Conservation (phyloP, 2,113 vertebrate species). For the Himantopus leucocephalus region DNA sequence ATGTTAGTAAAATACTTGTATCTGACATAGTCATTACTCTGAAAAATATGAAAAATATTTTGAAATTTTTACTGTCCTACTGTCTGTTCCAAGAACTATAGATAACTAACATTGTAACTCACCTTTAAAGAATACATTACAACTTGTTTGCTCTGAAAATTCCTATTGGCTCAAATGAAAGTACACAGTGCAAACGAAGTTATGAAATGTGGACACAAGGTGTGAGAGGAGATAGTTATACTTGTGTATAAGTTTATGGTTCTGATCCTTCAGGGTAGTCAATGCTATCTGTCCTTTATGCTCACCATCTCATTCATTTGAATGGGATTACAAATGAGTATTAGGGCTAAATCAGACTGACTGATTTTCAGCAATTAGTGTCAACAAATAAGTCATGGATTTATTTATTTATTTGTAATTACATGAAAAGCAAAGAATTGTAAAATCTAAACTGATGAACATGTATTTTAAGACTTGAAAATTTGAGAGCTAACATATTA, state of each 20-base stretch:
- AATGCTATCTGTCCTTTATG: neutral
- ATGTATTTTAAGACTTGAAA: neutral
- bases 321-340: neutral
- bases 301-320: neutral
- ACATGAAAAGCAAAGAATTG: neutral
- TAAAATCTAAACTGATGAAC: neutral
- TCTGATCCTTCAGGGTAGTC: neutral
- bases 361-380: neutral
- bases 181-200: conserved; percentile 9
- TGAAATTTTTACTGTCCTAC: neutral
- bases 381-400: neutral
- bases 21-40: neutral
- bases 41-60: neutral
- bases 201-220: conserved; percentile 35
- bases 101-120: neutral
- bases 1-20: neutral
- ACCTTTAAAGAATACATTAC: neutral
- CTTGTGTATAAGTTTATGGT: neutral
- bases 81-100: neutral
- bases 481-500: neutral
- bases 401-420: neutral
- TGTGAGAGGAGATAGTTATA: neutral
- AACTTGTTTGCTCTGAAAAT: conserved; percentile 33
- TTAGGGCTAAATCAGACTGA: neutral
- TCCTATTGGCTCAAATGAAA: conserved; percentile 45